Percentiles rank a stretch among this genome's conserved stretches.
phyloP scores from a whole-genome alignment of 1,140 invertebrate genomes.

The Drosophila virilis region DNA sequence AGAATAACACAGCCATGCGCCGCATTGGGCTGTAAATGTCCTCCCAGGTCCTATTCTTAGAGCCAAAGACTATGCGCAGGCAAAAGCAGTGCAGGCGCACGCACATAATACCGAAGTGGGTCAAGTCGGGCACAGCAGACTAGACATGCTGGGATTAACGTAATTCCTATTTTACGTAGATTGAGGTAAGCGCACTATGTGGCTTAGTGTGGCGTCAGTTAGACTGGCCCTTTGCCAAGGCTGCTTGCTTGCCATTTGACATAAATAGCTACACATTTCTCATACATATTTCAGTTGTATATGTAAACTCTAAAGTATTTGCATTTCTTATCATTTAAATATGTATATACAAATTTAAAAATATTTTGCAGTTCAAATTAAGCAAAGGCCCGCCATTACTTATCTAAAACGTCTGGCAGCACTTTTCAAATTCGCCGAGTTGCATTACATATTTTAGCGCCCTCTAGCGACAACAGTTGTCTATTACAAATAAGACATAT shows the following conservation, averaged over 20 bases:
- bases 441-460: constrained; percentile 3
- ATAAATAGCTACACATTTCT: neutral
- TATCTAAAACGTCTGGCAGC: constrained; percentile 18
- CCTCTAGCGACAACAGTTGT: constrained; percentile 1
- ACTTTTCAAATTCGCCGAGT: neutral
- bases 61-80: constrained; percentile 8
- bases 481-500: constrained; percentile 11
- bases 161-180: constrained; percentile 69
- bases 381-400: neutral
- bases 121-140: constrained; percentile 40
- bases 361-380: neutral
- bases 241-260: neutral
- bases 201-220: constrained; percentile 67
- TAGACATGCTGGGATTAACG: constrained; percentile 49
- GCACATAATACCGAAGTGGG: constrained; percentile 46
- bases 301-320: neutral
- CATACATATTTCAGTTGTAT: neutral
- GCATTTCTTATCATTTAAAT: neutral
- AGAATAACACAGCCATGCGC: constrained; percentile 69
- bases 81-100: constrained; percentile 48
- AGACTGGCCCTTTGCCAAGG: constrained; percentile 53
- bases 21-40: constrained; percentile 46
- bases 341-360: neutral
- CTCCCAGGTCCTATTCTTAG: constrained; percentile 4
- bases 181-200: constrained; percentile 54